Evolutionary conservation across 2,113 vertebrate genomes (phyloP).

Genomic region (Abramis brama): DNA sequence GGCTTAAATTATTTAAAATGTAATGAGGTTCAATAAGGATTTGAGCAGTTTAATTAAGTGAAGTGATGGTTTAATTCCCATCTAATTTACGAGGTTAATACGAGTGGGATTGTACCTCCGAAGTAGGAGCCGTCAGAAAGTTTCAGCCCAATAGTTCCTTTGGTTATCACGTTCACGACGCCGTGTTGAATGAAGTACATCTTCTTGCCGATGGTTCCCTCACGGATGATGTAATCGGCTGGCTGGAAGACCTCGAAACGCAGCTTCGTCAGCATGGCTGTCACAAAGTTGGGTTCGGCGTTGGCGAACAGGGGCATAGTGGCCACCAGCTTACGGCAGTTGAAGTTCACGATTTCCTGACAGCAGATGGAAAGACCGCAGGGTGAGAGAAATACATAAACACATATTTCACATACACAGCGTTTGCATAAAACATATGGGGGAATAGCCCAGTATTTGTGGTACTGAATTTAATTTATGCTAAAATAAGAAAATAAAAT

Average conservation of each 20-base stretch:
- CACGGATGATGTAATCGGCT: slow-evolving; percentile 92
- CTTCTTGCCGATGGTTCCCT: slow-evolving; percentile 97
- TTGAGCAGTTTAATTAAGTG: slow-evolving; percentile 34
- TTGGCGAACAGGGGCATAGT: slow-evolving; percentile 98
- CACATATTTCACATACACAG: neutral
- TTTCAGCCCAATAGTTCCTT: slow-evolving; percentile 91
- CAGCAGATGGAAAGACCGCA: neutral
- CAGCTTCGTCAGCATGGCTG: slow-evolving; percentile 96
- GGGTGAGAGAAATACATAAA: neutral
- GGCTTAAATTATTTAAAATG: slow-evolving; percentile 27
- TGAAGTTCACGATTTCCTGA: slow-evolving; percentile 97
- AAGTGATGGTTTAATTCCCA: slow-evolving; percentile 32
- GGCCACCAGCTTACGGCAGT: slow-evolving; percentile 96
- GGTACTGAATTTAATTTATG: neutral
- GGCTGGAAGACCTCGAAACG: slow-evolving; percentile 98
- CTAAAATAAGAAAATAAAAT: neutral
- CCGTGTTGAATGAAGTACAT: slow-evolving; percentile 99
- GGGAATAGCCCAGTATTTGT: neutral
- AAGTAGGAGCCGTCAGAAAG: slow-evolving; percentile 98
- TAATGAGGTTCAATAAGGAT: slow-evolving; percentile 24
- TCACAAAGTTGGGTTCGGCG: slow-evolving; percentile 95
- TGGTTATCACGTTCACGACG: slow-evolving; percentile 89
- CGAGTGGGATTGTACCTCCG: slow-evolving; percentile 81
- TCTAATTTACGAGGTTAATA: neutral
- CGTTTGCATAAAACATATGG: neutral